phyloP scores from a whole-genome alignment of 2,888 invertebrate genomes.

The Yponomeuta plumbellus region DNA sequence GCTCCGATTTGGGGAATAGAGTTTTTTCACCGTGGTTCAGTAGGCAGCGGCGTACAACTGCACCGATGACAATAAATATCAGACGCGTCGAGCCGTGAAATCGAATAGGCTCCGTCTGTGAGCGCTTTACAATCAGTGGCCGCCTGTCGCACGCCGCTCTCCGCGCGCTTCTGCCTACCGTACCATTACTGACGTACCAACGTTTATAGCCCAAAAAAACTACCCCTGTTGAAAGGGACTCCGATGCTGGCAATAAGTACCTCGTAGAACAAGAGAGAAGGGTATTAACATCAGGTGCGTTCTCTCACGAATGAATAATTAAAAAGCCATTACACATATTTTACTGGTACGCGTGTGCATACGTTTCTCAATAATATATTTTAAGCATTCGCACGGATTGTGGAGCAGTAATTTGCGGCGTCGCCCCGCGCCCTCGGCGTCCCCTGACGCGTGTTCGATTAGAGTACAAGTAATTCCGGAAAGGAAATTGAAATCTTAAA shows the following conservation, averaged over 20 bases:
- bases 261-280: conserved; percentile 3
- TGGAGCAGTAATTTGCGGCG: conserved; percentile 69
- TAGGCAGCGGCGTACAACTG: conserved; percentile 67
- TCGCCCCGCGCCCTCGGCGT: conserved; percentile 36
- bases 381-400: conserved; percentile 68
- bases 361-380: conserved; percentile 62
- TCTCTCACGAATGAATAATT: conserved; percentile 36
- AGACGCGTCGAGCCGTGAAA: conserved; percentile 74
- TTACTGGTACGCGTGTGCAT: conserved; percentile 31
- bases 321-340: conserved; percentile 45
- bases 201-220: conserved; percentile 55
- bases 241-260: not conserved
- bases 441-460: conserved; percentile 74
- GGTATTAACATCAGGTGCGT: conserved; percentile 6
- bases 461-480: conserved; percentile 73
- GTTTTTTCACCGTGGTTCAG: conserved; percentile 73
- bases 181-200: conserved; percentile 54
- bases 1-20: conserved; percentile 61
- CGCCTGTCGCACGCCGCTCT: conserved; percentile 60
- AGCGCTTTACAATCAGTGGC: conserved; percentile 75
- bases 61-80: conserved; percentile 77
- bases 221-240: not conserved
- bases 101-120: conserved; percentile 76
- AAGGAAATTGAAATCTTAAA: conserved; percentile 77
- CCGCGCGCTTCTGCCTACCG: conserved; percentile 42